A percentile compares a stretch with the other conserved stretches of the same genome.
phyloP scores from a whole-genome alignment of 2,113 vertebrate genomes.

The Ceratotherium simum region DNA sequence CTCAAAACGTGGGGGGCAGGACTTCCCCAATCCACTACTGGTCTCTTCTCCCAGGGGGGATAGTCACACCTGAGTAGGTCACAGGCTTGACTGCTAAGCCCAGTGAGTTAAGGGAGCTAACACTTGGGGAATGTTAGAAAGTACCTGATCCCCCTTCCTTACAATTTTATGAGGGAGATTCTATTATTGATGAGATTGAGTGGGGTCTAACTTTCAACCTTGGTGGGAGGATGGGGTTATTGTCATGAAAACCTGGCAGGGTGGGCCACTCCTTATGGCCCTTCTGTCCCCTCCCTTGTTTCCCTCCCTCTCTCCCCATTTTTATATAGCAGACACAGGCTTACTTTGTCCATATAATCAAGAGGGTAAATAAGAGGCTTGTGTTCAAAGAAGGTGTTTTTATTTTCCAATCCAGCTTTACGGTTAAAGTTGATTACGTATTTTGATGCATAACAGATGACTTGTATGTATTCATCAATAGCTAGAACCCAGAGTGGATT shows the following conservation, averaged over 20 bases:
- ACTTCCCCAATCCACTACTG: too few species aligned
- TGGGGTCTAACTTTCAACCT: not conserved
- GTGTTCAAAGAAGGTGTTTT: not conserved
- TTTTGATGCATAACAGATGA: not conserved
- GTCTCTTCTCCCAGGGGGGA: not conserved
- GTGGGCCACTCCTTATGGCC: not conserved
- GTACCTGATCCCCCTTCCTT: not conserved
- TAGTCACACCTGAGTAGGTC: not conserved
- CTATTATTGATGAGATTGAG: not conserved
- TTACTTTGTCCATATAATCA: not conserved
- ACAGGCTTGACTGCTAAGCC: not conserved
- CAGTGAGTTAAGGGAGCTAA: not conserved
- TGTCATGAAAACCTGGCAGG: not conserved
- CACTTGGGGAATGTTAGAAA: not conserved
- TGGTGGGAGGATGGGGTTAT: too few species aligned
- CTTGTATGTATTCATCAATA: not conserved
- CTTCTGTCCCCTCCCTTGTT: not conserved
- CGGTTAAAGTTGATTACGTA: not conserved
- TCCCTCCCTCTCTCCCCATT: too few species aligned
- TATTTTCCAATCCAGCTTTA: not conserved
- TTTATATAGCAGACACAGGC: not conserved
- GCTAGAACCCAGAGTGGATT: not conserved
- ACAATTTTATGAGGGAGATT: not conserved
- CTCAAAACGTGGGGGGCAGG: not conserved
- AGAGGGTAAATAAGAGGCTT: not conserved